Percentiles rank a stretch among this genome's conserved stretches.
phyloP scores from a whole-genome alignment of 1,140 invertebrate genomes.

The Laupala kohalensis region DNA sequence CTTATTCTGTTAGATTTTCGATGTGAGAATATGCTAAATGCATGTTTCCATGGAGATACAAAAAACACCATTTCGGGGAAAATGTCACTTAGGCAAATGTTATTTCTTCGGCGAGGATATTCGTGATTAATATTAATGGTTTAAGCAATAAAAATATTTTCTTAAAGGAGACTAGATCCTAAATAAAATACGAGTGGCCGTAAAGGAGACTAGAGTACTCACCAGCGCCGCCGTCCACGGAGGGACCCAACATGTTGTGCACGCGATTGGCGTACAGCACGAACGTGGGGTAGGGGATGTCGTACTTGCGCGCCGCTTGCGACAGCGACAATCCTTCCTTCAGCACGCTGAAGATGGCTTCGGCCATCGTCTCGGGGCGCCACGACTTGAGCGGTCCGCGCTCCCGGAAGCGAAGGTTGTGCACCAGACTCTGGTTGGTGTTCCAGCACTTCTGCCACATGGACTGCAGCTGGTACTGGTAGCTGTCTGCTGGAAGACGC shows the following conservation, averaged over 20 bases:
- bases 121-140: too few species aligned
- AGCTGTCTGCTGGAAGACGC: conserved; percentile 61
- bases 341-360: conserved; percentile 80
- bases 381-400: conserved; percentile 81
- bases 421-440: conserved; percentile 73
- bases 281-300: conserved; percentile 88
- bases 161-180: too few species aligned
- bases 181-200: not conserved
- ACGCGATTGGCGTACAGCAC: conserved; percentile 87
- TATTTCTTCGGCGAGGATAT: too few species aligned
- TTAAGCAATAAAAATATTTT: too few species aligned
- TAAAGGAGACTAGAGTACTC: conserved; percentile 25
- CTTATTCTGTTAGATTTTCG: too few species aligned
- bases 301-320: conserved; percentile 80
- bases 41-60: too few species aligned
- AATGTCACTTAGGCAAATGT: too few species aligned
- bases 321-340: conserved; percentile 79
- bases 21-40: too few species aligned
- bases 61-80: too few species aligned
- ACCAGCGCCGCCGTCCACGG: conserved; percentile 72
- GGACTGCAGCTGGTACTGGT: conserved; percentile 83
- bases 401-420: conserved; percentile 80
- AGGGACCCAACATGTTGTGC: conserved; percentile 85
- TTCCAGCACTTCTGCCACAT: conserved; percentile 94
- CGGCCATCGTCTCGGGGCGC: conserved; percentile 86